Conservation (phyloP, 2,797 vertebrate genomes). For the Cheirogaleus major region DNA sequence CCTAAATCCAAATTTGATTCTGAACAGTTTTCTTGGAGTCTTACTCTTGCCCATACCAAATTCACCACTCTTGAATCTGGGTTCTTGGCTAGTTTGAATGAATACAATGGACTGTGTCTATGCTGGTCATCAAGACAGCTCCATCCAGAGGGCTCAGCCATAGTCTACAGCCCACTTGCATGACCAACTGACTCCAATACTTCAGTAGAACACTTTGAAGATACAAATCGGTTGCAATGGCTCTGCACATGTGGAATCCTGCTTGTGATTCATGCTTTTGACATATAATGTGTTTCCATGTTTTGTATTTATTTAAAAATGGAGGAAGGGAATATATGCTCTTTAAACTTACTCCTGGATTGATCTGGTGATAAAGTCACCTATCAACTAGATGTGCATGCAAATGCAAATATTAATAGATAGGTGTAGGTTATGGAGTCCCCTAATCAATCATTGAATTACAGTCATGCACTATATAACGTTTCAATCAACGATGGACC, state of each 20-base stretch:
- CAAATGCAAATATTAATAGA: background rate
- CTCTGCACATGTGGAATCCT: background rate
- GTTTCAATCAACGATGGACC: background rate
- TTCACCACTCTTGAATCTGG: background rate
- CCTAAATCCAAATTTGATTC: background rate
- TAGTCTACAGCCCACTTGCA: background rate
- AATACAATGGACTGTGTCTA: background rate
- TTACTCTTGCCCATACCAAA: background rate
- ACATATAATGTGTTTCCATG: background rate
- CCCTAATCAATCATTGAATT: background rate
- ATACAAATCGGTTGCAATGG: background rate
- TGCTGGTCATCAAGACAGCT: background rate
- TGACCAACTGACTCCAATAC: too few relatives aligned
- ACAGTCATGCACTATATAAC: background rate
- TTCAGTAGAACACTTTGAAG: background rate
- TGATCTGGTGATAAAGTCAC: background rate
- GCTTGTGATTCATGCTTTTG: background rate
- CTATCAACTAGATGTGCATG: background rate
- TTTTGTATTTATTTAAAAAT: background rate
- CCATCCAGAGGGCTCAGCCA: background rate
- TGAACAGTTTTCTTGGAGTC: background rate
- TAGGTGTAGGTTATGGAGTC: background rate
- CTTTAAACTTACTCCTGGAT: background rate
- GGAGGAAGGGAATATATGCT: background rate
- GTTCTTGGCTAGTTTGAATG: background rate